Percentiles rank a stretch among this genome's conserved stretches.
phyloP scores from a whole-genome alignment of 2,113 vertebrate genomes.

The Polyodon spathula region DNA sequence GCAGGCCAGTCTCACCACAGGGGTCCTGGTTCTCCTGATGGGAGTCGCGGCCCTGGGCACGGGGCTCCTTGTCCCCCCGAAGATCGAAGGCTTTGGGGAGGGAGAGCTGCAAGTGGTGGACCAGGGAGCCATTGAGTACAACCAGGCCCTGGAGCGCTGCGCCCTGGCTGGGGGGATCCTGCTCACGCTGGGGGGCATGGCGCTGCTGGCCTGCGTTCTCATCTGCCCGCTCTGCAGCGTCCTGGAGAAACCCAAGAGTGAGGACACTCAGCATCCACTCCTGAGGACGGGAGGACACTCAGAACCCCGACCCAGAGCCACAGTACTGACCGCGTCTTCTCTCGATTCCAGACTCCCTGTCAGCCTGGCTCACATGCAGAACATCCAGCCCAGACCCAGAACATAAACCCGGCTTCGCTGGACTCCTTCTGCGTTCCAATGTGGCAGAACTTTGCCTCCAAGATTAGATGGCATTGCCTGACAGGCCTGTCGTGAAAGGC shows the following conservation, averaged over 20 bases:
- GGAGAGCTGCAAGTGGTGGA: constrained; percentile 42
- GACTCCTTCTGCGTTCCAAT: too few relatives aligned
- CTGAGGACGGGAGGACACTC: constrained; percentile 5
- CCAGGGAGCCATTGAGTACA: constrained; percentile 31
- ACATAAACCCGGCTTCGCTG: too few relatives aligned
- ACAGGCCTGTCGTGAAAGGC: too few relatives aligned
- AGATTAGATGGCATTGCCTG: too few relatives aligned
- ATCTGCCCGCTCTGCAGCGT: constrained; percentile 3
- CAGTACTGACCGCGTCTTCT: not conserved
- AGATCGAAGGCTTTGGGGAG: constrained; percentile 40
- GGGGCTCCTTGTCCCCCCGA: constrained; percentile 36
- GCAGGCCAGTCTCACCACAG: constrained; percentile 35
- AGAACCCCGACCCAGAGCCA: not conserved
- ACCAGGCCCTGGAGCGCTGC: constrained; percentile 34
- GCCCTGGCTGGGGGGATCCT: constrained; percentile 31
- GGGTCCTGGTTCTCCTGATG: constrained; percentile 36
- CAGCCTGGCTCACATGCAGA: constrained; percentile 19
- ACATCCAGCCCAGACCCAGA: constrained; percentile 33
- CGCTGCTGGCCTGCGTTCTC: constrained; percentile 33
- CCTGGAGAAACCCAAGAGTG: constrained; percentile 9
- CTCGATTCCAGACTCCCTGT: constrained; percentile 13
- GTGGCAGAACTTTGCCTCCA: too few relatives aligned
- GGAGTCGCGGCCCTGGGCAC: constrained; percentile 35
- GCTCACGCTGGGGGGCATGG: constrained; percentile 14
- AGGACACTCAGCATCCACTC: constrained; percentile 27